Conservation (phyloP, 2,888 invertebrate genomes). For the Bombylius major region DNA sequence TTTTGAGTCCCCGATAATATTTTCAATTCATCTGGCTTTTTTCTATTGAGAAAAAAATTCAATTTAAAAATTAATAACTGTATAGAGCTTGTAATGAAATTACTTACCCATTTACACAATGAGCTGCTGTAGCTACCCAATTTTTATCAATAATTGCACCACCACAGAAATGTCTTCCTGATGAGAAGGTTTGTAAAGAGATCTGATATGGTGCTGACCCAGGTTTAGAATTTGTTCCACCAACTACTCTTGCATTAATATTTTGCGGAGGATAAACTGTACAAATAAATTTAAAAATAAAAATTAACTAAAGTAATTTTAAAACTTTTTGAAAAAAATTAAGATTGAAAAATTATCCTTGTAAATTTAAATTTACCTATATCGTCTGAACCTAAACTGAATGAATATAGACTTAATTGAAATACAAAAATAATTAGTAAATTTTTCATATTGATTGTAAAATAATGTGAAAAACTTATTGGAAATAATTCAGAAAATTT, state of each 20-base stretch:
- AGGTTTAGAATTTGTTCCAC: conserved; percentile 5
- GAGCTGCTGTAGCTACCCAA: conserved; percentile 31
- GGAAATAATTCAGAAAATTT: no score
- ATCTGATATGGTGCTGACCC: conserved; percentile 27
- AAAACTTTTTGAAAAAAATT: no score
- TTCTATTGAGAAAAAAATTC: conserved; percentile 6
- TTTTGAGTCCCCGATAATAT: conserved; percentile 29
- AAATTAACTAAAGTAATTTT: no score
- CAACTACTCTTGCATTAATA: neutral
- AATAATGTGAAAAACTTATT: no score
- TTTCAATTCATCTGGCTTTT: conserved; percentile 20
- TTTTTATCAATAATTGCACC: conserved; percentile 27
- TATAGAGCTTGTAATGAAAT: neutral
- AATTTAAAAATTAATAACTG: no score
- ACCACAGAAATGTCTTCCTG: conserved; percentile 30
- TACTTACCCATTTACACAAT: conserved; percentile 22
- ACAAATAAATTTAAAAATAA: neutral
- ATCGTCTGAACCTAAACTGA: no score
- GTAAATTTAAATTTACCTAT: no score
- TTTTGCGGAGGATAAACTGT: neutral
- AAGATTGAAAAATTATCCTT: no score
- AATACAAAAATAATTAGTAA: no score
- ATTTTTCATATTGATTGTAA: no score
- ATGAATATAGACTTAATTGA: no score
- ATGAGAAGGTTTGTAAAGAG: conserved; percentile 23